Base-by-base conservation (phyloP, 2,797 vertebrate genomes). In the Silurus lanzhouensis region DNA sequence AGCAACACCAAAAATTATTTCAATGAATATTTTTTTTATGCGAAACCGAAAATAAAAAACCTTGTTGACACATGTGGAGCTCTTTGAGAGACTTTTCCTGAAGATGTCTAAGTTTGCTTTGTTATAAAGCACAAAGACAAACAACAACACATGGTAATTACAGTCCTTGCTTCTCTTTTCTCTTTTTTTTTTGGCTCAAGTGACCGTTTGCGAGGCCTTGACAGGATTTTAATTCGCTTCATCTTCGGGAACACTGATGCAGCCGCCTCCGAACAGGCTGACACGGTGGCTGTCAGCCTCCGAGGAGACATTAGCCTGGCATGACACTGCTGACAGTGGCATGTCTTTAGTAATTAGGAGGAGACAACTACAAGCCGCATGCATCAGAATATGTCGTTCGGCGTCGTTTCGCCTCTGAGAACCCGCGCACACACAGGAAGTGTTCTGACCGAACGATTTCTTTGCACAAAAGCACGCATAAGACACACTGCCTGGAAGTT, bases 81-180 rank as follows among this genome's bases (percentile, higher is more conserved):
- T 94, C 92, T 90, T 92, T 86, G 91, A 89, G 89, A 87, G 82
- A 85, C 67, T 82, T 84, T 88, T 91, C 91, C 91, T 93, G 91
- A 86, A 89, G 86, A 91, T 87, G 89, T 86, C 91, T 90, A 93
- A 90, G 75, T 89, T 93, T 91, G 92, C 92, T 90, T 88, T 88
- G 86, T 90, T 88, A 89, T 68, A 58, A 85, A 89, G 85, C 70
- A 67, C 84, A 87, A 88, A 85, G 60, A 87, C 87, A 88, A 90
- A 89, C 83, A 89, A 84, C 87, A 87, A 87, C 79, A 86, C 88
- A 71, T 86, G 86, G 85, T 89, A 90, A 91, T 91, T 91, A 88
- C 68, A 89, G 84, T 58, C 86, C 27, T 83, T 74, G 70, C 70
- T 55, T 84, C 82, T 64, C 76, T 60, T 79, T 80, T 38, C 4